These are phyloP conservation scores for Caenorhabditis afra DNA, from an alignment of 2,888 invertebrate genomes.

Conservation along the genomic window DNA sequence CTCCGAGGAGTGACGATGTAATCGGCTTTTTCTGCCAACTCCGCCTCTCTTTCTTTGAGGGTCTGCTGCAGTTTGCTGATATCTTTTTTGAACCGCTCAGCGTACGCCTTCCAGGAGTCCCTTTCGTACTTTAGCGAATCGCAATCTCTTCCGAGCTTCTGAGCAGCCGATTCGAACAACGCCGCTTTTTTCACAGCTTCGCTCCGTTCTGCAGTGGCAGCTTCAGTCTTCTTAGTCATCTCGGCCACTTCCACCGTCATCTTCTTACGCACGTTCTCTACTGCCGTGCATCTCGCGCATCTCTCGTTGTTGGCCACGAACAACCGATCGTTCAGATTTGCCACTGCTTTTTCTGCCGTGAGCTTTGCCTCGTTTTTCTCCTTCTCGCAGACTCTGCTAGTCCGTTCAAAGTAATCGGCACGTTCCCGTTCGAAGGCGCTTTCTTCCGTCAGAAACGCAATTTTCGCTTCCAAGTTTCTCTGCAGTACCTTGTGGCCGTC, in stretches of 20 bases:
- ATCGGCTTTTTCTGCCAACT: slow-evolving; percentile 11
- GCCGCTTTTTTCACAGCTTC: slow-evolving; percentile 17
- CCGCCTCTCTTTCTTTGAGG: slow-evolving; percentile 30
- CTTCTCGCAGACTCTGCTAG: slow-evolving; percentile 15
- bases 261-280: slow-evolving; percentile 25
- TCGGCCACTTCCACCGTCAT: slow-evolving; percentile 45
- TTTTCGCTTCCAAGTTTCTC: slow-evolving; percentile 11
- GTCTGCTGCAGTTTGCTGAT: slow-evolving; percentile 12
- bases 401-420: slow-evolving; percentile 30
- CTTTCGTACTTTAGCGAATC: slow-evolving; percentile 49
- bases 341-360: slow-evolving; percentile 24
- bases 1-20: slow-evolving; percentile 13
- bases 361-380: slow-evolving; percentile 16
- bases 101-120: slow-evolving; percentile 34
- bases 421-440: slow-evolving; percentile 30
- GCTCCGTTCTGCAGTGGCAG: slow-evolving; percentile 18
- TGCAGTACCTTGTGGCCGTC: slow-evolving; percentile 19
- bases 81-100: slow-evolving; percentile 33
- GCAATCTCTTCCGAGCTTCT: slow-evolving; percentile 28
- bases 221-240: slow-evolving; percentile 24
- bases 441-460: slow-evolving; percentile 17
- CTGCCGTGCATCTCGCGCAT: slow-evolving; percentile 51
- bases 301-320: slow-evolving; percentile 50
- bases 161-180: slow-evolving; percentile 20
- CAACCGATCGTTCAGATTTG: slow-evolving; percentile 47